These are phyloP conservation scores for Ivindomyrus marchei DNA, from an alignment of 2,113 vertebrate species.

Conservation along the genomic window DNA sequence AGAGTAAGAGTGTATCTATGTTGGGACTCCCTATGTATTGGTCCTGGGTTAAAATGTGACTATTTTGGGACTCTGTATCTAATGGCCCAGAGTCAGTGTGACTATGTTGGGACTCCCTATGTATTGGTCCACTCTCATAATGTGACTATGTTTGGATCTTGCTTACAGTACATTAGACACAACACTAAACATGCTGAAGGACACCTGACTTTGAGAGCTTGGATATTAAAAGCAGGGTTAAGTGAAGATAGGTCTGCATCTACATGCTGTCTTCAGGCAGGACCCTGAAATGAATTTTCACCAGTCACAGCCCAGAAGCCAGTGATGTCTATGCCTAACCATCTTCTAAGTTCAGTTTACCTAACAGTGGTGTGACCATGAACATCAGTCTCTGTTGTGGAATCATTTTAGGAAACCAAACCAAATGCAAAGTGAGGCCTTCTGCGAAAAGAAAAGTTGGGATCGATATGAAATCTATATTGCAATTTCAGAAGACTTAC, in stretches of 20 bases:
- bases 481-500: not conserved
- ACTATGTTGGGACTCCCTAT: constrained; percentile 1
- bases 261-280: not conserved
- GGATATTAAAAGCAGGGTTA: constrained; percentile 4
- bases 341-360: not conserved
- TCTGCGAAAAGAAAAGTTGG: not conserved
- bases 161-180: not conserved
- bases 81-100: not conserved
- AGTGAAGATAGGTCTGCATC: not conserved
- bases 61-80: constrained; percentile 1
- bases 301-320: not conserved
- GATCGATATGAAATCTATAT: not conserved
- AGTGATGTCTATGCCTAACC: not conserved
- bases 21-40: not conserved
- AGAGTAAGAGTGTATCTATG: not conserved
- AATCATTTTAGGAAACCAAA: not conserved
- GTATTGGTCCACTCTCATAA: not conserved
- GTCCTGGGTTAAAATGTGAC: not conserved
- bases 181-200: not conserved
- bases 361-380: not conserved
- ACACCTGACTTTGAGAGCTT: constrained; percentile 4
- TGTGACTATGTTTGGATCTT: not conserved
- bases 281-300: not conserved
- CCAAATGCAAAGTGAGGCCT: not conserved
- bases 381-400: not conserved